These are phyloP conservation scores for Sarcophilus harrisii DNA, from an alignment of 2,797 vertebrate species.

Conservation along the genomic window DNA sequence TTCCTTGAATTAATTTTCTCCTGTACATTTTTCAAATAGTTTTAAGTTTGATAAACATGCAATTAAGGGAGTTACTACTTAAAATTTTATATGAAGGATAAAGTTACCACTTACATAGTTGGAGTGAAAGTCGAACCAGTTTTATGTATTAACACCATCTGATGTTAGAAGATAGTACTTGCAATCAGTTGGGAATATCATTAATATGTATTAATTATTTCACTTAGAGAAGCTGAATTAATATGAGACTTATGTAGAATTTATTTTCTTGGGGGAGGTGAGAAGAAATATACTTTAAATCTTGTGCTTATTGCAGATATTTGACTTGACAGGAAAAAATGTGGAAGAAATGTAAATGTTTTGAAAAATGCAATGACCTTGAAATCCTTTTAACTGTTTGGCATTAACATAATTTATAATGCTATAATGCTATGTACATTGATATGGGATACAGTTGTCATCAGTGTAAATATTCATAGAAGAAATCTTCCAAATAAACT, in stretches of 20 bases:
- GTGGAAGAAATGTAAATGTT: slow-evolving; percentile 26
- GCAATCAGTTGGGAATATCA: slow-evolving; percentile 52
- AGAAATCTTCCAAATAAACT: slow-evolving; percentile 25
- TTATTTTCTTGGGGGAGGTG: slow-evolving; percentile 52
- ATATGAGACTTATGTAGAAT: slow-evolving; percentile 35
- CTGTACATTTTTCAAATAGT: neutral
- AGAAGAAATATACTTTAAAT: slow-evolving; percentile 72
- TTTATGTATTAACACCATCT: slow-evolving; percentile 49
- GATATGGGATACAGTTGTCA: neutral
- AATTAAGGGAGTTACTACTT: neutral
- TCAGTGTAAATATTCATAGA: slow-evolving; percentile 60
- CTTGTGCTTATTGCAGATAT: slow-evolving; percentile 43
- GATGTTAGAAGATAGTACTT: slow-evolving; percentile 2
- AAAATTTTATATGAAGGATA: slow-evolving; percentile 1
- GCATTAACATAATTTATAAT: slow-evolving; percentile 43
- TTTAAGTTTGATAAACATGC: neutral
- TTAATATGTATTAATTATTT: slow-evolving; percentile 68
- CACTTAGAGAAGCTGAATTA: slow-evolving; percentile 63
- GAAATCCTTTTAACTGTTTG: slow-evolving; percentile 55
- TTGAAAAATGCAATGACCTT: slow-evolving; percentile 71
- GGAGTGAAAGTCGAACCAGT: slow-evolving; percentile 17
- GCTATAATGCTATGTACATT: slow-evolving; percentile 29
- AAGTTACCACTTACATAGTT: neutral
- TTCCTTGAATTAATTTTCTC: neutral
- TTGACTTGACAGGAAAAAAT: slow-evolving; percentile 19